phyloP scores from a whole-genome alignment of 2,797 vertebrate genomes.

The Mormyrus hasselquistii region DNA sequence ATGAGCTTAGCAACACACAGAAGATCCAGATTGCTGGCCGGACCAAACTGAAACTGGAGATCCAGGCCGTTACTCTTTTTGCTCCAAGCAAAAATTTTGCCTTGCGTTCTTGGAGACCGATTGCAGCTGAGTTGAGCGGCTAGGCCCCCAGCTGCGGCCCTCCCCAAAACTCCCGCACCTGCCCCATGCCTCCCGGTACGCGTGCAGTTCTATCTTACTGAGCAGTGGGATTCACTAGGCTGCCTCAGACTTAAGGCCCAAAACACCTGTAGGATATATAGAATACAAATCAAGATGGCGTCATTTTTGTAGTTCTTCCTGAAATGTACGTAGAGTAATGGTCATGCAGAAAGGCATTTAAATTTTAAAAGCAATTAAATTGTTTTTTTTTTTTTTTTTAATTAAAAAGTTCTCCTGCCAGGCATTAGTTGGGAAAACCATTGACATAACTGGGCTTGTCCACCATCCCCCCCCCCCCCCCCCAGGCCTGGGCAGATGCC shows the following conservation, averaged over 20 bases:
- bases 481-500: slow-evolving; percentile 91
- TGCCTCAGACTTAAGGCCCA: not conserved
- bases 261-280: not conserved
- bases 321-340: not conserved
- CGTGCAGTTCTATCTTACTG: not conserved
- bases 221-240: not conserved
- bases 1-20: not conserved
- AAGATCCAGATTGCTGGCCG: not conserved
- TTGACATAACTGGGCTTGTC: not conserved
- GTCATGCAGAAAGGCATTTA: not conserved
- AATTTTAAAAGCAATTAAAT: not conserved
- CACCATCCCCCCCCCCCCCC: not conserved
- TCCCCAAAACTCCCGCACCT: not conserved
- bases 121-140: not conserved
- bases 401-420: not conserved
- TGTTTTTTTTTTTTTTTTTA: not conserved
- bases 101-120: not conserved
- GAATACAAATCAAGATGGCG: not conserved
- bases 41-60: not conserved
- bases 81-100: not conserved
- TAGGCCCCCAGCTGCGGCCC: not conserved
- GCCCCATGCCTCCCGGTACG: not conserved
- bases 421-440: not conserved
- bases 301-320: not conserved
- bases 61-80: not conserved